phyloP scores from a whole-genome alignment of 2,888 invertebrate species.

The Selenia dentaria region DNA sequence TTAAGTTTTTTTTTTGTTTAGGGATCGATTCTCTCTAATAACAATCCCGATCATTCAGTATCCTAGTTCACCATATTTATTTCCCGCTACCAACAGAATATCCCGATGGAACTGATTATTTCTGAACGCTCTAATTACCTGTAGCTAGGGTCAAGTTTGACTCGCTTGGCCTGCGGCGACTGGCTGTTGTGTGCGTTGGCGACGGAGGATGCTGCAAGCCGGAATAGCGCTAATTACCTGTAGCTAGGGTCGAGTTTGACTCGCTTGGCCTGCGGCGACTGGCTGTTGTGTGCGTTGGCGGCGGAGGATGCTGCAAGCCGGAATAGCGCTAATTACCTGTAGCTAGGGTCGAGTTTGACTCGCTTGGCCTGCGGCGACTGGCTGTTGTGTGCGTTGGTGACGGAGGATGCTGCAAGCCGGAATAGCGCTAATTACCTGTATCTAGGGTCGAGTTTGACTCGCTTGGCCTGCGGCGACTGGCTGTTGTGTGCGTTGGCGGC shows the following conservation, averaged over 20 bases:
- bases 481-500: constrained; percentile 46
- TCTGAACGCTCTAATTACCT: constrained; percentile 44
- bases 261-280: constrained; percentile 60
- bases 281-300: constrained; percentile 42
- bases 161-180: constrained; percentile 60
- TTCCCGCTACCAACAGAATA: too few species aligned
- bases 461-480: constrained; percentile 57
- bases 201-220: too few species aligned
- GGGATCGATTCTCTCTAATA: too few species aligned
- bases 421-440: constrained; percentile 52
- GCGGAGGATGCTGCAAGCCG: too few species aligned
- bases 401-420: too few species aligned
- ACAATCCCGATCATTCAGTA: too few species aligned
- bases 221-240: constrained; percentile 44
- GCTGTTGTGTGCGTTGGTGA: constrained; percentile 44
- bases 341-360: constrained; percentile 63
- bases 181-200: constrained; percentile 42
- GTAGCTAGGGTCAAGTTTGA: constrained; percentile 66
- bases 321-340: constrained; percentile 49
- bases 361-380: constrained; percentile 60
- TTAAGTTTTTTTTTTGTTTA: too few species aligned
- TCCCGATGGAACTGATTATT: too few species aligned
- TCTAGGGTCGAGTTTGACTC: constrained; percentile 63
- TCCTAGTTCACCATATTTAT: too few species aligned
- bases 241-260: constrained; percentile 66